Percentiles rank a stretch among this genome's conserved stretches.
Conservation (phyloP, 2,797 vertebrate species). For the Limosa lapponica region DNA sequence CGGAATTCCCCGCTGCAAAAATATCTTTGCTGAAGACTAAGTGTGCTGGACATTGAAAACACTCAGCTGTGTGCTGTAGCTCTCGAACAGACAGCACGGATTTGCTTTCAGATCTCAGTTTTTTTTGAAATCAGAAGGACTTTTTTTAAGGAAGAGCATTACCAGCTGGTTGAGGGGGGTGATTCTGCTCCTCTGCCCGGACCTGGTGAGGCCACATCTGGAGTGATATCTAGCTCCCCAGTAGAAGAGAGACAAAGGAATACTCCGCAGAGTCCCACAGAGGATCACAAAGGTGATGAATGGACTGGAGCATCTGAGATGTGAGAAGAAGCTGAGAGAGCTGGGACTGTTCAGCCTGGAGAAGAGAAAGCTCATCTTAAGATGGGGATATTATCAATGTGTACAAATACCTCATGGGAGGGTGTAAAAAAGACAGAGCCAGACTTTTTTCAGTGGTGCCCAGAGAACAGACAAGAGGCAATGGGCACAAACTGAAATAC, state of each 20-base stretch:
- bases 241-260: neutral
- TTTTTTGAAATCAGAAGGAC: neutral
- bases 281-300: neutral
- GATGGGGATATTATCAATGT: neutral
- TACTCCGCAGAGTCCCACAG: neutral
- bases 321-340: neutral
- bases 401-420: neutral
- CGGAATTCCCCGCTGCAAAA: neutral
- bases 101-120: neutral
- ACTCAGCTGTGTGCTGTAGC: neutral
- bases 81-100: neutral
- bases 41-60: neutral
- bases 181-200: neutral
- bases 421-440: neutral
- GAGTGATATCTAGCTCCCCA: neutral
- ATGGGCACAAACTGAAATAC: fast-evolving
- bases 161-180: neutral
- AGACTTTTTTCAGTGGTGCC: neutral
- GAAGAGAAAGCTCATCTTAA: neutral
- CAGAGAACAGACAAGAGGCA: neutral
- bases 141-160: neutral
- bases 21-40: neutral
- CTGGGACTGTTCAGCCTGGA: neutral
- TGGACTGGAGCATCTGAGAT: neutral
- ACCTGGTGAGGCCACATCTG: neutral